Evolutionary conservation across 2,113 vertebrate genomes (phyloP).

Genomic region (Lontra canadensis): DNA sequence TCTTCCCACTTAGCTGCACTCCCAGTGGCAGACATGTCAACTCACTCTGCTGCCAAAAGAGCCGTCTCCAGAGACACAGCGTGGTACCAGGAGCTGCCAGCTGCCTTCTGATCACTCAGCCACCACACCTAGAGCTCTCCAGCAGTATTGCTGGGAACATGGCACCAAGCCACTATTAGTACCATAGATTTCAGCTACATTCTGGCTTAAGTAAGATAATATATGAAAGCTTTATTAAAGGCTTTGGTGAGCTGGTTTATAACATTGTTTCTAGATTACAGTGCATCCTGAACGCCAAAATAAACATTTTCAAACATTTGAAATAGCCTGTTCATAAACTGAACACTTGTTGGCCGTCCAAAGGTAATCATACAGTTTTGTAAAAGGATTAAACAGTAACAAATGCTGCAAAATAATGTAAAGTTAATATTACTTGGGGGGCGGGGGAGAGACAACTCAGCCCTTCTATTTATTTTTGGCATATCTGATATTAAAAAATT

Average conservation of each 20-base stretch:
- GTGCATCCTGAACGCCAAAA: background rate
- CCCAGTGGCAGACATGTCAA: background rate
- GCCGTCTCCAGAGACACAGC: background rate
- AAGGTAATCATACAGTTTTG: background rate
- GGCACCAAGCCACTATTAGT: background rate
- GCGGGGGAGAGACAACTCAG: background rate
- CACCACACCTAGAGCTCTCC: background rate
- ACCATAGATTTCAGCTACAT: background rate
- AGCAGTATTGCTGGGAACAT: background rate
- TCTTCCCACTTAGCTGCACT: background rate
- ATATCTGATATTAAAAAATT: background rate
- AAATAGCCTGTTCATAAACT: constrained; percentile 36
- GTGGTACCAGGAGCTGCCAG: background rate
- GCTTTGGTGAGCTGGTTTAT: background rate
- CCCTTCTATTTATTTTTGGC: background rate
- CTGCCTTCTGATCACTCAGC: background rate
- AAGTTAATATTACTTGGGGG: no score
- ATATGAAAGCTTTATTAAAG: background rate
- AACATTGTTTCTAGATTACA: constrained; percentile 5
- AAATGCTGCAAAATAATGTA: background rate
- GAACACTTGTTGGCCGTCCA: background rate
- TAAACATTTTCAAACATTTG: background rate
- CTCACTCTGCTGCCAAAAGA: background rate
- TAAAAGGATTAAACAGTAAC: background rate
- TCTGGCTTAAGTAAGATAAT: background rate